Evolutionary conservation across 1,140 invertebrate species (phyloP).

Genomic region (Drosophila kohkoa): DNA sequence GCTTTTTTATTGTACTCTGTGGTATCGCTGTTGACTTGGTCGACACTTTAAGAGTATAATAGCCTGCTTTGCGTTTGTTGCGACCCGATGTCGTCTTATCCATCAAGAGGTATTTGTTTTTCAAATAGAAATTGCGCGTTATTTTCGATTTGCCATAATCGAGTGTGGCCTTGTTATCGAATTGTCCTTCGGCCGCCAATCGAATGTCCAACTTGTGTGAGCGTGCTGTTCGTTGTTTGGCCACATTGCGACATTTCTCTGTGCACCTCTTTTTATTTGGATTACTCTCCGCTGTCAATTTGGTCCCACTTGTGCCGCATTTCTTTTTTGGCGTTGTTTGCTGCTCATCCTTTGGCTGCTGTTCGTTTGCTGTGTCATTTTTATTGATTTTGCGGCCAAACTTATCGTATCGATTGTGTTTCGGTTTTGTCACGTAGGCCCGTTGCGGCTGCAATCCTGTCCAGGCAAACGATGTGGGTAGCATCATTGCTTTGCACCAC

Average conservation of each 20-base stretch:
- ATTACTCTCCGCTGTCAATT: not conserved
- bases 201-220: not conserved
- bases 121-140: not conserved
- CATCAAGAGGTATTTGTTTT: not conserved
- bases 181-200: not conserved
- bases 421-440: not conserved
- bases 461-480: slow-evolving; percentile 30
- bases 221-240: not conserved
- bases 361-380: not conserved
- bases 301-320: not conserved
- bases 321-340: not conserved
- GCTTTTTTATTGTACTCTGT: no score
- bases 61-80: no score
- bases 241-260: not conserved
- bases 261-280: not conserved
- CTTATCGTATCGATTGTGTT: not conserved
- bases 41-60: no score
- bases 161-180: not conserved
- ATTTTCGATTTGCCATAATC: not conserved
- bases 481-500: not conserved
- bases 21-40: no score
- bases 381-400: not conserved
- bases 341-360: not conserved
- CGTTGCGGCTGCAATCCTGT: slow-evolving; percentile 22
- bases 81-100: no score